Conservation (phyloP, 2,888 invertebrate species). For the Geophilus truncorum region DNA sequence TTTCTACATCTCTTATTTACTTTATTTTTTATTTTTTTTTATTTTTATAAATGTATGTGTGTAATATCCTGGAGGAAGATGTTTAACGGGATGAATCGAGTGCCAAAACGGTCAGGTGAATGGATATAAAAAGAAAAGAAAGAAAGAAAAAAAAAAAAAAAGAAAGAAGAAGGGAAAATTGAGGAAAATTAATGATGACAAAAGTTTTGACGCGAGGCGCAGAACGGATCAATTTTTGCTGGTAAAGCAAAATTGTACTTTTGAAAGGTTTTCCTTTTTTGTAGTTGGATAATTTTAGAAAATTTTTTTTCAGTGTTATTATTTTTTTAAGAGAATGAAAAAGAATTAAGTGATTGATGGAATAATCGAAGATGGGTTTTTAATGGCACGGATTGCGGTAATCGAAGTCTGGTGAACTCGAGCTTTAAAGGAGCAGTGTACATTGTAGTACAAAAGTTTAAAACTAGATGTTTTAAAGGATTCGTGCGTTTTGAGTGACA, state of each 20-base stretch:
- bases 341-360: not conserved
- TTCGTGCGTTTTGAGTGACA: too few species aligned
- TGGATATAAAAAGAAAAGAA: not conserved
- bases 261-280: not conserved
- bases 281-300: not conserved
- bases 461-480: too few species aligned
- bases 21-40: too few species aligned
- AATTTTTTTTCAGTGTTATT: not conserved
- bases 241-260: not conserved
- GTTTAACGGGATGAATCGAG: not conserved
- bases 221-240: not conserved
- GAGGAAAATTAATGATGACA: not conserved
- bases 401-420: too few species aligned
- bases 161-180: not conserved
- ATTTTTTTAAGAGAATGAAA: not conserved
- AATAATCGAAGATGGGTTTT: not conserved
- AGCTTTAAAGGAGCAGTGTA: not conserved
- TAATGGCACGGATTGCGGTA: too few species aligned
- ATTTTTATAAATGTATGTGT: not conserved
- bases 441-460: too few species aligned
- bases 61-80: not conserved
- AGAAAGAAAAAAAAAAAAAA: not conserved
- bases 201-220: slow-evolving; percentile 3
- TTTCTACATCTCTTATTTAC: too few species aligned
- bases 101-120: not conserved